A percentile compares a stretch with the other conserved stretches of the same genome.
Conservation (phyloP, 1,140 invertebrate species). For the Saccostrea echinata region DNA sequence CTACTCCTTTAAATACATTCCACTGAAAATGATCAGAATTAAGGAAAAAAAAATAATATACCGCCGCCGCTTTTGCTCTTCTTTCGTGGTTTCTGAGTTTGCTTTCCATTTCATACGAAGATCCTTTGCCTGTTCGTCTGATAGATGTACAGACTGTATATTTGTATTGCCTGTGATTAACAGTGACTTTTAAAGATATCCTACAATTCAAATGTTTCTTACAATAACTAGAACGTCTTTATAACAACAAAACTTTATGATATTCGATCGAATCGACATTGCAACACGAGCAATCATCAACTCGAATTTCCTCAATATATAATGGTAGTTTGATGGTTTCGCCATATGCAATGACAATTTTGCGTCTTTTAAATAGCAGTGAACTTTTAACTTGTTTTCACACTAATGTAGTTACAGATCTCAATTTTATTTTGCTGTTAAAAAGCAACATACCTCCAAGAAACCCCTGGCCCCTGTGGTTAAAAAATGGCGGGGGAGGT, state of each 20-base stretch:
- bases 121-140: too few relatives aligned
- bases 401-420: too few relatives aligned
- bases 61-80: background rate
- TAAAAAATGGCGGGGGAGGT: constrained; percentile 20
- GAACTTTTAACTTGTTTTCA: too few relatives aligned
- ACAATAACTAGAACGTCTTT: too few relatives aligned
- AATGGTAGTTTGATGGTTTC: background rate
- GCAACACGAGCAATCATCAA: background rate
- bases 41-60: background rate
- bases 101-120: background rate
- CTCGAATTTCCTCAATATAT: constrained; percentile 5
- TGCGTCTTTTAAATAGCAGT: too few relatives aligned
- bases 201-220: too few relatives aligned
- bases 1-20: background rate
- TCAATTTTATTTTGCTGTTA: background rate
- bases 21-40: background rate
- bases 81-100: background rate
- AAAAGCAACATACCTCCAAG: background rate
- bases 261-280: too few relatives aligned
- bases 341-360: too few relatives aligned
- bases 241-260: too few relatives aligned
- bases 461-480: background rate
- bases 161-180: too few relatives aligned
- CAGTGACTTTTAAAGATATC: too few relatives aligned
- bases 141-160: too few relatives aligned